A percentile compares a stretch with the other conserved stretches of the same genome.
phyloP scores from a whole-genome alignment of 2,797 vertebrate species.

The Mormyrops boulengeri region DNA sequence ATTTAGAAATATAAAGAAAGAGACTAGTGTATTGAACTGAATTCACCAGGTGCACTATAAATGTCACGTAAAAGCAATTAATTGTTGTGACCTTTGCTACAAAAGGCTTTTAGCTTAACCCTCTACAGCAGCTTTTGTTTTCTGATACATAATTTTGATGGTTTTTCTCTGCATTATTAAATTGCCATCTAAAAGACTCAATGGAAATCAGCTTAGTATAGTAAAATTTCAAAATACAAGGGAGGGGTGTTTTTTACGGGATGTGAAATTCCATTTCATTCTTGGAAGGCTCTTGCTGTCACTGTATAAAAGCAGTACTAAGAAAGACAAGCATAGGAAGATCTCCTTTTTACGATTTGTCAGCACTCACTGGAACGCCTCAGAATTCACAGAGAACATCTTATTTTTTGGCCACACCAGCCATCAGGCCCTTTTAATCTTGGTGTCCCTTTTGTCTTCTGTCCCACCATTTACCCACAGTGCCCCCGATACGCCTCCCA shows the following conservation, averaged over 20 bases:
- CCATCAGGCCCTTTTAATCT: not conserved
- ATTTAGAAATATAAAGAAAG: slow-evolving; percentile 3
- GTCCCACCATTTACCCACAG: not conserved
- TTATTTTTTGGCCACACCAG: not conserved
- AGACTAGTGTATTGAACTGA: slow-evolving; percentile 5
- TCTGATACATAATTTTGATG: not conserved
- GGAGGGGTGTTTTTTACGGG: not conserved
- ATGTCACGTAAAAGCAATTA: slow-evolving; percentile 20
- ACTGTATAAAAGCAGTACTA: not conserved
- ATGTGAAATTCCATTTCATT: not conserved
- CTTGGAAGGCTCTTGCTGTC: not conserved
- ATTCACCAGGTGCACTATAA: not conserved
- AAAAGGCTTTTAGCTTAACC: not conserved
- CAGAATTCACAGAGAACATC: not conserved
- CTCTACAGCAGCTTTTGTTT: not conserved
- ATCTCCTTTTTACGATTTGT: not conserved
- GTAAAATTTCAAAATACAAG: not conserved
- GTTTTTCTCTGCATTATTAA: not conserved
- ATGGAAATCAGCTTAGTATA: not conserved
- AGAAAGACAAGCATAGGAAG: not conserved
- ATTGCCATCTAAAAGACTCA: not conserved
- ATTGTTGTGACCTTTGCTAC: not conserved
- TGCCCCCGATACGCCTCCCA: not conserved
- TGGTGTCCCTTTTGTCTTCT: not conserved
- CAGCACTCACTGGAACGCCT: not conserved